Conservation (phyloP, 2,888 invertebrate genomes). For the Aleiodes testaceus region DNA sequence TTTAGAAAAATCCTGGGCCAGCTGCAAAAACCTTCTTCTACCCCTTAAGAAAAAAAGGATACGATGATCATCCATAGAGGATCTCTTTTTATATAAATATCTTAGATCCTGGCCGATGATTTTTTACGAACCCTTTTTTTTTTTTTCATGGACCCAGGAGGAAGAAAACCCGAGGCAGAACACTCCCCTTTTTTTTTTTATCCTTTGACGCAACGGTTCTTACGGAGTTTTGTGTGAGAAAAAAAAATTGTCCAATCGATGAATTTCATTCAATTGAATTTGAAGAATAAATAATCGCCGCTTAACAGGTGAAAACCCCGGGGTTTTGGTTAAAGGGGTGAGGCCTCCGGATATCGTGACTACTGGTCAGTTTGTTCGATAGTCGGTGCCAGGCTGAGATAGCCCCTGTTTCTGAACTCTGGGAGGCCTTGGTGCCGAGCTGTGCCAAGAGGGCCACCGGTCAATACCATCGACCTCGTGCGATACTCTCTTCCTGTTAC, state of each 20-base stretch:
- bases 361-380: conserved; percentile 74
- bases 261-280: too few relatives aligned
- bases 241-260: not conserved
- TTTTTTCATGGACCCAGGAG: conserved; percentile 52
- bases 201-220: conserved; percentile 30
- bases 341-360: conserved; percentile 69
- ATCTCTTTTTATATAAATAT: conserved; percentile 58
- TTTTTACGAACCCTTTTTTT: conserved; percentile 71
- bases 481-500: conserved; percentile 25
- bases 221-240: conserved; percentile 22
- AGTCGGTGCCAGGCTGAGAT: conserved; percentile 72
- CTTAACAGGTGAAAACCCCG: conserved; percentile 53
- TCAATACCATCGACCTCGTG: conserved; percentile 70
- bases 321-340: conserved; percentile 32
- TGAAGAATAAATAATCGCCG: conserved; percentile 30
- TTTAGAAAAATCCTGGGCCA: conserved; percentile 57
- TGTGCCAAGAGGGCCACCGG: conserved; percentile 73
- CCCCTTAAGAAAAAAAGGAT: conserved; percentile 62
- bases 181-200: conserved; percentile 30
- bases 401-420: conserved; percentile 54
- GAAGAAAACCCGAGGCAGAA: conserved; percentile 29
- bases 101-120: conserved; percentile 69
- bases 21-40: conserved; percentile 69
- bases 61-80: conserved; percentile 55
- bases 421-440: conserved; percentile 71